Evolutionary conservation across 2,888 invertebrate species (phyloP).

Genomic region (Spisula solida): DNA sequence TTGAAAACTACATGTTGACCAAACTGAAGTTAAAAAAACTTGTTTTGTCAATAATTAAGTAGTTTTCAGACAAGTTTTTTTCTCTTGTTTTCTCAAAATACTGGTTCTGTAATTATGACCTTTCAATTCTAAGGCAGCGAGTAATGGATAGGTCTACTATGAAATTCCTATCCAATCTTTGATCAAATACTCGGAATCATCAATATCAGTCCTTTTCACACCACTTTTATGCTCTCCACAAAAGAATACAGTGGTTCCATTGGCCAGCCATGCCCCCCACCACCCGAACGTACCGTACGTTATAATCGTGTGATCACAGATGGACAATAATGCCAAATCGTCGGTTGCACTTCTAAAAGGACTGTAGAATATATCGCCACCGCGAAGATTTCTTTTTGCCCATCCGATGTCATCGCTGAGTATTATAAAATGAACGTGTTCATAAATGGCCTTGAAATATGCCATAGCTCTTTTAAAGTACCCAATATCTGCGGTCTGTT

Average conservation of each 20-base stretch:
- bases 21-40: too few species aligned
- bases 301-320: not conserved
- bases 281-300: conserved; percentile 20
- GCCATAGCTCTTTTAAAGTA: conserved; percentile 40
- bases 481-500: not conserved
- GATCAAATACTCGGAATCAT: not conserved
- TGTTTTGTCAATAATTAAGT: too few species aligned
- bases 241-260: not conserved
- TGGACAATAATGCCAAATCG: conserved; percentile 16
- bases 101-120: too few species aligned
- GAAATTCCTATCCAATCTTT: not conserved
- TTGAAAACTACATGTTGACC: too few species aligned
- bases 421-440: conserved; percentile 22
- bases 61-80: too few species aligned
- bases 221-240: not conserved
- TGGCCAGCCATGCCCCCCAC: not conserved
- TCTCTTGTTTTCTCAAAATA: too few species aligned
- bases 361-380: conserved; percentile 18
- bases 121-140: too few species aligned
- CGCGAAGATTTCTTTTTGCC: not conserved
- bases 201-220: too few species aligned
- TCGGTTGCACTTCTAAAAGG: not conserved
- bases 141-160: not conserved
- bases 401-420: conserved; percentile 21
- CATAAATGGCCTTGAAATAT: not conserved